Evolutionary conservation across 2,113 vertebrate genomes (phyloP).

Genomic region (Beaufortia kweichowensis): DNA sequence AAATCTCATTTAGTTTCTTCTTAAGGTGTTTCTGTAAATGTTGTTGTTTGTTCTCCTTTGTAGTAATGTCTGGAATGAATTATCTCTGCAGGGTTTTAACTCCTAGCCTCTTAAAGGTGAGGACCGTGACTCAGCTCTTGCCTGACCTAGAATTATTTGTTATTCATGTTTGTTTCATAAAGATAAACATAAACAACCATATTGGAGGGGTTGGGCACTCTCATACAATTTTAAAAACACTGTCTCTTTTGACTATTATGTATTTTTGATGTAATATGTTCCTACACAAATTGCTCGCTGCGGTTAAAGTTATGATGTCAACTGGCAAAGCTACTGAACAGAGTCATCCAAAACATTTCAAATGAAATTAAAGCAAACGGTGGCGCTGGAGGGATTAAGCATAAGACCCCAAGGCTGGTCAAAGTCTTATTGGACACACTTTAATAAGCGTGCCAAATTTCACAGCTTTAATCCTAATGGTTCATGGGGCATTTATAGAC

Average conservation of each 20-base stretch:
- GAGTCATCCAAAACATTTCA: background rate
- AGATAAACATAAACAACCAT: constrained; percentile 4
- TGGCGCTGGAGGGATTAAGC: background rate
- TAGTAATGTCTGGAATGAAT: constrained; percentile 43
- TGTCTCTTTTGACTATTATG: background rate
- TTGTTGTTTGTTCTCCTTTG: background rate
- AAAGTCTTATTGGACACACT: too few species aligned
- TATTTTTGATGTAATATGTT: constrained; percentile 22
- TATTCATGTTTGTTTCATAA: background rate
- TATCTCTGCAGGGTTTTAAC: constrained; percentile 44
- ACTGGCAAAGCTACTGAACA: constrained; percentile 17
- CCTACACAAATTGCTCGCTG: background rate
- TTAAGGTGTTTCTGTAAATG: background rate
- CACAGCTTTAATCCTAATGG: too few species aligned
- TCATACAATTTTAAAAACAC: background rate
- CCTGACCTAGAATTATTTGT: background rate
- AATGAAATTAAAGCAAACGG: background rate
- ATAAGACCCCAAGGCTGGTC: background rate
- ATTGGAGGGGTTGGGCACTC: background rate
- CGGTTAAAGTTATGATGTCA: background rate
- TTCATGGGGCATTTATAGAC: too few species aligned
- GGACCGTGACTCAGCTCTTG: constrained; percentile 1
- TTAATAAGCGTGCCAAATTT: too few species aligned
- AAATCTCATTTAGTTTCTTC: too few species aligned
- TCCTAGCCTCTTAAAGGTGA: constrained; percentile 24